phyloP scores from a whole-genome alignment of 2,113 vertebrate species.

The Tachysurus vachellii region DNA sequence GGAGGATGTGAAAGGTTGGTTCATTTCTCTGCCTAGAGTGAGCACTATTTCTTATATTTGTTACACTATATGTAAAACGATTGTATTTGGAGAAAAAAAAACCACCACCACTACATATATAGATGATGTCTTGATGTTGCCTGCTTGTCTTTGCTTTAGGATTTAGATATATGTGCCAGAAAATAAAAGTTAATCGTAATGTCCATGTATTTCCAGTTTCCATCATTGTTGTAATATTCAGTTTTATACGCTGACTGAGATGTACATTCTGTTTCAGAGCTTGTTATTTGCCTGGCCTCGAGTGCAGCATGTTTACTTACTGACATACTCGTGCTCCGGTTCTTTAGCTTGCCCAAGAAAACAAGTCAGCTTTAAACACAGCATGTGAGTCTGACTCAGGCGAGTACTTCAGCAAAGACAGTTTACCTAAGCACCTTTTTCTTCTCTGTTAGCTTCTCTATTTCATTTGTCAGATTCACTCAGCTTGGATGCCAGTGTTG shows the following conservation, averaged over 20 bases:
- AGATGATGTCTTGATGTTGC: not conserved
- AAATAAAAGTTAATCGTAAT: not conserved
- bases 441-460: constrained; percentile 78
- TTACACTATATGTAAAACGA: not conserved
- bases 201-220: not conserved
- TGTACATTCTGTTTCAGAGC: constrained; percentile 28
- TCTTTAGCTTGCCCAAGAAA: constrained; percentile 70
- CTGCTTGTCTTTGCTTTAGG: not conserved
- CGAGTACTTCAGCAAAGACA: constrained; percentile 75
- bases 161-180: not conserved
- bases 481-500: constrained; percentile 66
- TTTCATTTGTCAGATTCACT: constrained; percentile 81
- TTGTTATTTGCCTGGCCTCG: constrained; percentile 27
- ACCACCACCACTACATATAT: too few relatives aligned
- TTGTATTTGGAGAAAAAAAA: not conserved
- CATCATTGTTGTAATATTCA: constrained; percentile 4
- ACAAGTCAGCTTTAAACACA: constrained; percentile 72
- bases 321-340: constrained; percentile 65
- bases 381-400: constrained; percentile 76
- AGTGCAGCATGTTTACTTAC: constrained; percentile 53
- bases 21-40: constrained; percentile 20
- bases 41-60: constrained; percentile 11
- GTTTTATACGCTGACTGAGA: constrained; percentile 34
- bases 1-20: constrained; percentile 10
- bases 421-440: constrained; percentile 79